phyloP scores from a whole-genome alignment of 2,113 vertebrate species.

The Dipodomys stephensi region DNA sequence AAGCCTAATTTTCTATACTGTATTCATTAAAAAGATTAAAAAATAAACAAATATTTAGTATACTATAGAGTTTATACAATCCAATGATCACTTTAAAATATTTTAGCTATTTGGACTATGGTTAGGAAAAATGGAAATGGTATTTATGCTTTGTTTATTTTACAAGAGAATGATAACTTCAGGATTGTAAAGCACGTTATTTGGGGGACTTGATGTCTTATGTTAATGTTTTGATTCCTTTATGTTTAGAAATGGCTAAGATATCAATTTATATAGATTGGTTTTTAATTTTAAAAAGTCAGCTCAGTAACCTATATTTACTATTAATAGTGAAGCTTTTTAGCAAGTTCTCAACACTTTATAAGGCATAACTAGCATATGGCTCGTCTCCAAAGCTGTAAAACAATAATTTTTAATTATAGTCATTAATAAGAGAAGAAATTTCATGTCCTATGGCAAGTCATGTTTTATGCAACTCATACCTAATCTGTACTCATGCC shows the following conservation, averaged over 20 bases:
- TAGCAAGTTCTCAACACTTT: not conserved
- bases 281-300: constrained; percentile 31
- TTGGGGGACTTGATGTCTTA: not conserved
- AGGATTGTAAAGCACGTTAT: constrained; percentile 8
- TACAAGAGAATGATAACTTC: not conserved
- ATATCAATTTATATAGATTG: constrained; percentile 18
- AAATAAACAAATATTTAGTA: not conserved
- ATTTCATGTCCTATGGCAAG: not conserved
- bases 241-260: constrained; percentile 43
- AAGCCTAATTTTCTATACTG: not conserved
- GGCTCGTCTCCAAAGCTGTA: constrained; percentile 13
- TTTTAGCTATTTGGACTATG: not conserved
- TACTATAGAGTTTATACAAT: constrained; percentile 25
- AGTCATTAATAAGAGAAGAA: not conserved
- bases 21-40: not conserved
- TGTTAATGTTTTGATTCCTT: constrained; percentile 3
- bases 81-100: not conserved
- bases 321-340: constrained; percentile 18
- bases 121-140: not conserved
- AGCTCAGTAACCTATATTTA: constrained; percentile 7
- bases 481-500: not conserved
- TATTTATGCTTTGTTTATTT: not conserved
- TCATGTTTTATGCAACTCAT: not conserved
- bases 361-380: constrained; percentile 37
- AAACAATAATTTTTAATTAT: constrained; percentile 51